Evolutionary conservation across 2,888 invertebrate species (phyloP).

Genomic region (Nephrotoma guestfalica): DNA sequence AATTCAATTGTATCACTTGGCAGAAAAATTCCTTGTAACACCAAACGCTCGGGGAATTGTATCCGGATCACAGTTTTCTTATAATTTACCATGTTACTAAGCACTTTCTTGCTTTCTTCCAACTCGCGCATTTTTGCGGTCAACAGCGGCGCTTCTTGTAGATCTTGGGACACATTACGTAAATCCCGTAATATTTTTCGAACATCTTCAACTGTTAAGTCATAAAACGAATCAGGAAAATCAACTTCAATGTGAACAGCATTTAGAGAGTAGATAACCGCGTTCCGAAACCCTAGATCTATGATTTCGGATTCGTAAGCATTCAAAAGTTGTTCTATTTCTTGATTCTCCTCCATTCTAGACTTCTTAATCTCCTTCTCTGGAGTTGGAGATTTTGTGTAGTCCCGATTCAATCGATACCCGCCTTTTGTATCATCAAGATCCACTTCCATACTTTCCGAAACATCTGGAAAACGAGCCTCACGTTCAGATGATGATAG

Average conservation of each 20-base stretch:
- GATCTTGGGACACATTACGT: slow-evolving; percentile 43
- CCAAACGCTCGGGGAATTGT: slow-evolving; percentile 72
- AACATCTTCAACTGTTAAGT: slow-evolving; percentile 70
- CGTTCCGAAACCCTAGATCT: slow-evolving; percentile 59
- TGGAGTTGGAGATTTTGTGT: neutral
- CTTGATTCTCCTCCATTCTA: neutral
- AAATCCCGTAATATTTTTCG: slow-evolving; percentile 59
- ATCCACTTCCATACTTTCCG: neutral
- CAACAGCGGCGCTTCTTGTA: slow-evolving; percentile 59
- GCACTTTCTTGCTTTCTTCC: slow-evolving; percentile 38
- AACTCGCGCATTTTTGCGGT: slow-evolving; percentile 48
- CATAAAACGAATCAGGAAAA: slow-evolving; percentile 76
- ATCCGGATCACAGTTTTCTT: slow-evolving; percentile 66
- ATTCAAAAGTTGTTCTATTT: neutral
- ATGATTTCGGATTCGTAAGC: slow-evolving; percentile 20
- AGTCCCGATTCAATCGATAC: neutral
- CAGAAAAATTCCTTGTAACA: slow-evolving; percentile 73
- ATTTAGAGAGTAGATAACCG: slow-evolving; percentile 49
- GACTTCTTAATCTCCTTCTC: neutral
- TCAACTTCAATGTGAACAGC: slow-evolving; percentile 47
- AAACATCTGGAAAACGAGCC: neutral
- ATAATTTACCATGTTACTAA: slow-evolving; percentile 49
- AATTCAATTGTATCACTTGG: slow-evolving; percentile 58
- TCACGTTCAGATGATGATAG: neutral
- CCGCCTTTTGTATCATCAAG: neutral